Base-by-base conservation (phyloP, 2,797 vertebrate genomes). In the Pipistrellus kuhlii region DNA sequence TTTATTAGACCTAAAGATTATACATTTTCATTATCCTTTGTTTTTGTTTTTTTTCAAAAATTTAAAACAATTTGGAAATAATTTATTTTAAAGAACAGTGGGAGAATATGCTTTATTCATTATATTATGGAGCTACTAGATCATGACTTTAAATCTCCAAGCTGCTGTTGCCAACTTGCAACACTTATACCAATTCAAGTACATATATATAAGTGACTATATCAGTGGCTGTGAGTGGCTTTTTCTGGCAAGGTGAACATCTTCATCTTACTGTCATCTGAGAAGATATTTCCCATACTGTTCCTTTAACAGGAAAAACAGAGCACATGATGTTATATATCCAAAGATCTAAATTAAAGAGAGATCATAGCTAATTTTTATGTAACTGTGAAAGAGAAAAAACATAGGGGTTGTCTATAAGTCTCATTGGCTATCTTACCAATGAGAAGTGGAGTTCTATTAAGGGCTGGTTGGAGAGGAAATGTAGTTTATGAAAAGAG, bases 1-100 rank as follows among this genome's bases (percentile, higher is more conserved):
- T 94, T 96, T 97, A 94, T 95, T 95, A 90, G 91, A 97, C 94
- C 96, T 97, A 97, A 95, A 97, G 95, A 97, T 98, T 97, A 97
- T 96, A 80, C 41, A 95, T 97, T 97, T 97, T 97, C 96, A 85
- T 96, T 95, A 95, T 91, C 92, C 96, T 93, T 97, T 97, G 35
- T 35, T 35, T 35, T 35, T 35, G 2, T 9, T 90, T 64, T 32
- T 81, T 75, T 64, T 38, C 9, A 46, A 25, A 89, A 77, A 57
- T 94, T 92, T 93, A 8, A 75, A 82, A 76, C 13, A 64, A 66
- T 83, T 92, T 93, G 12, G 25, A 88, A 71, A 85, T 72, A 81
- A 93, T 75, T 78, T n/a, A 57, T 84, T 64, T 87, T 71, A 32
- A 95, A 75, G 30, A 77, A 35, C 38, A 57, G 11, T 25, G 17